phyloP scores from a whole-genome alignment of 2,113 vertebrate genomes.

The Pica pica region DNA sequence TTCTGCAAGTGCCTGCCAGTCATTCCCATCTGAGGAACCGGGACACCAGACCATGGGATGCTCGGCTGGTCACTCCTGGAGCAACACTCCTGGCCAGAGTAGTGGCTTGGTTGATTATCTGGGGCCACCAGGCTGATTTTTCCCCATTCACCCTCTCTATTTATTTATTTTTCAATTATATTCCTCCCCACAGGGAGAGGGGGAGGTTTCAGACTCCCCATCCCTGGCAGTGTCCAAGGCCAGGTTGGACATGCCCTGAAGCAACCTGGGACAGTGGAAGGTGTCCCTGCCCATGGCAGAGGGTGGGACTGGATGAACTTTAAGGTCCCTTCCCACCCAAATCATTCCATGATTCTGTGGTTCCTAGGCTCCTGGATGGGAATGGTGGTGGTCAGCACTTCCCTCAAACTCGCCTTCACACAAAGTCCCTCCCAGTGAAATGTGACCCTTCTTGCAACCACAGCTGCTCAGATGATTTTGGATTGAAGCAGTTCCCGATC shows the following conservation, averaged over 20 bases:
- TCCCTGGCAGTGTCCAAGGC: background rate
- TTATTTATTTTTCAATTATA: background rate
- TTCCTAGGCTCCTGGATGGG: background rate
- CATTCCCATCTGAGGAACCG: background rate
- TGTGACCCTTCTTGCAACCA: background rate
- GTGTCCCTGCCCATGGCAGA: background rate
- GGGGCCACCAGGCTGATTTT: background rate
- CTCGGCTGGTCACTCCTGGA: background rate
- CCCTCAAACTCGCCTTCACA: background rate
- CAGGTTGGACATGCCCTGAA: fast-evolving
- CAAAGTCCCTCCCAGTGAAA: background rate
- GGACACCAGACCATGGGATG: fast-evolving
- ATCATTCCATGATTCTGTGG: background rate
- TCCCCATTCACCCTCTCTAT: fast-evolving
- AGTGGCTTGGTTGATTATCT: background rate
- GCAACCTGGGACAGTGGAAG: background rate
- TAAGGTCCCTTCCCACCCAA: background rate
- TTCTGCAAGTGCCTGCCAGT: background rate
- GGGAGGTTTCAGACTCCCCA: background rate
- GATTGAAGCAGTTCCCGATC: background rate
- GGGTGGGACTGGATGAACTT: background rate
- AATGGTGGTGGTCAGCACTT: background rate
- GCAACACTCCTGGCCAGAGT: background rate
- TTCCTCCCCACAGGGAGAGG: background rate
- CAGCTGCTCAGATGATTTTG: background rate